phyloP scores from a whole-genome alignment of 2,797 vertebrate species.

The Myotis planiceps region DNA sequence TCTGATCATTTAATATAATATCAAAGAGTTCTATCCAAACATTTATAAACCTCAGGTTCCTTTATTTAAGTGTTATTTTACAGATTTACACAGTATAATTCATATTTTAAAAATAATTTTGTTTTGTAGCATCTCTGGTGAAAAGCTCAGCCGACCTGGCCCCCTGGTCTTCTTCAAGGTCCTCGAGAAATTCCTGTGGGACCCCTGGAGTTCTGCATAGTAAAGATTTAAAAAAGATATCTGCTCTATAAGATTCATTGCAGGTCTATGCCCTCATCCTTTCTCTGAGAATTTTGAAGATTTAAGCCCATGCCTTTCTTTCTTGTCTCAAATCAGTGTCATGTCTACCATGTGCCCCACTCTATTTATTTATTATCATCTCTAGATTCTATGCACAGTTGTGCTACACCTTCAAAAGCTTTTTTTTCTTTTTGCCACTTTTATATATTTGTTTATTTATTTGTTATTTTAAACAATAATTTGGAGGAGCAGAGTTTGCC shows the following conservation, averaged over 20 bases:
- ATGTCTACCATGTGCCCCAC: neutral
- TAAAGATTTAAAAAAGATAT: neutral
- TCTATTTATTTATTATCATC: neutral
- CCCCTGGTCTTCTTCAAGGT: neutral
- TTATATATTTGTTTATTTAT: neutral
- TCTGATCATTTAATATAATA: neutral
- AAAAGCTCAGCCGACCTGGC: neutral
- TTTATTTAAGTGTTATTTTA: neutral
- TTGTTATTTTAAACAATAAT: neutral
- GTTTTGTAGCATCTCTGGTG: neutral
- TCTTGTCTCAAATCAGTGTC: neutral
- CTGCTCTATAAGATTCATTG: neutral
- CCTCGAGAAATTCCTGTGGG: neutral
- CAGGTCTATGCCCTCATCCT: neutral
- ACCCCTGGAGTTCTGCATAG: neutral
- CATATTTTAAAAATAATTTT: neutral
- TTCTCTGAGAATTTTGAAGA: neutral
- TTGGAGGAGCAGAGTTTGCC: neutral
- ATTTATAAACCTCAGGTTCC: neutral
- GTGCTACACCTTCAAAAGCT: neutral
- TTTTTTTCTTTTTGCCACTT: neutral
- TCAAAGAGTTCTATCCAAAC: neutral
- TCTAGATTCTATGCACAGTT: neutral
- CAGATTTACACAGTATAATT: neutral
- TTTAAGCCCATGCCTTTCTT: neutral